A percentile compares a stretch with the other conserved stretches of the same genome.
phyloP scores from a whole-genome alignment of 2,888 invertebrate genomes.

The Xestia xanthographa region DNA sequence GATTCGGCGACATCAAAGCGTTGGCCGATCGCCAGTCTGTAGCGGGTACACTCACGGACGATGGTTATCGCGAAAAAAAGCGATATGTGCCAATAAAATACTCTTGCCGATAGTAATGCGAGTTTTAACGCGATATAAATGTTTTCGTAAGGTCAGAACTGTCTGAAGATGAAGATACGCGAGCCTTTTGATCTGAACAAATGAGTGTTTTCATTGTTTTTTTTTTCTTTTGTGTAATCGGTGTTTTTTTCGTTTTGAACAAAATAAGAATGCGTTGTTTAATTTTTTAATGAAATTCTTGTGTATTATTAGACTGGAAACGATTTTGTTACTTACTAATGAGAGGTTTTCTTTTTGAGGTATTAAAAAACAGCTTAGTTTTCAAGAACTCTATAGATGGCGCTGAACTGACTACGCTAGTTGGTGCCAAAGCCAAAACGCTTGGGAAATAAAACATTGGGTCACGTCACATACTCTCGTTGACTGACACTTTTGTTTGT shows the following conservation, averaged over 20 bases:
- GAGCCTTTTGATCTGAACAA: slow-evolving; percentile 52
- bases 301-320: slow-evolving; percentile 14
- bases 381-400: too few species aligned
- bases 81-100: slow-evolving; percentile 42
- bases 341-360: too few species aligned
- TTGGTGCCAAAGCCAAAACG: too few species aligned
- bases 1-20: slow-evolving; percentile 67
- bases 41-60: slow-evolving; percentile 52
- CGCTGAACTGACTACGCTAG: too few species aligned
- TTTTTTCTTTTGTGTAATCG: slow-evolving; percentile 15
- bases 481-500: too few species aligned
- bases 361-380: too few species aligned
- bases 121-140: slow-evolving; percentile 39
- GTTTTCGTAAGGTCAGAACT: slow-evolving; percentile 24
- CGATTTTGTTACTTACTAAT: not conserved
- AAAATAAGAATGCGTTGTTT: slow-evolving; percentile 21
- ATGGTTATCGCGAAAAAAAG: slow-evolving; percentile 54
- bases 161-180: slow-evolving; percentile 27
- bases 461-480: too few species aligned
- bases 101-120: slow-evolving; percentile 29
- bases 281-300: slow-evolving; percentile 33
- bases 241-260: slow-evolving; percentile 5
- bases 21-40: slow-evolving; percentile 63
- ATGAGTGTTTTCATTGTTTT: slow-evolving; percentile 18
- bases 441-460: too few species aligned